Base-by-base conservation (phyloP, 2,888 invertebrate genomes). In the Trisateles emortualis region DNA sequence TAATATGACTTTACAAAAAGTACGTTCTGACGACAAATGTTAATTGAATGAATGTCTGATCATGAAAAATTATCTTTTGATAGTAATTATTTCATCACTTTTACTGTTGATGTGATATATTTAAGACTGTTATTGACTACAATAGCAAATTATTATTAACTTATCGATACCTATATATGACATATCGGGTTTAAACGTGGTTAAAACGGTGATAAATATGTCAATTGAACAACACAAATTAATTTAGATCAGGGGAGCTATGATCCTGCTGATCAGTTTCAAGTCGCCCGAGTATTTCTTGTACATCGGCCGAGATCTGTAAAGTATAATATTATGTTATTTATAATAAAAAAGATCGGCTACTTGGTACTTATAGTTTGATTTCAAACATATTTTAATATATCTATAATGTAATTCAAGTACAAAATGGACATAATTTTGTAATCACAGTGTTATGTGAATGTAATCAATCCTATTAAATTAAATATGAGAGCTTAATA, bases 241-340 rank as follows among this genome's bases (percentile, higher is more conserved):
- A 36, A 19, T 57, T 40, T n/a, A 43, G 38, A 3, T 49, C 39
- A 19, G 17, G 35, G 22, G 51, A 50, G 9, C 46, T 33, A 6
- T 51, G 42, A 2, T 56, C 55, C 3, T 52, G 29, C 19, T 38
- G 35, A 8, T 62, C 52, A 24, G 54, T 57, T 48, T 81, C 80
- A 3, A 83, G 64, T 13, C 68, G 51, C 3, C 64, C 63, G 35
- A 84, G 58, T 45, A 83, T 73, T 0, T 76, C 74, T 51, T 80
- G 72, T 1, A 84, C 72, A 10, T 81, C 82, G 1, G 64, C 57
- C 0, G 75, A 64, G 11, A 68, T 60, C 83, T 83, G 80, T 6
- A 79, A 79, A 17, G 33, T 36, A 11, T 3, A n/a, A 19, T 17
- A 19, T 22, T 4, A 22, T 22, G 22, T 2, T 22, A 22, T 3